Evolutionary conservation across 2,888 invertebrate genomes (phyloP).

Genomic region (Rhagophthalmus giganteus): DNA sequence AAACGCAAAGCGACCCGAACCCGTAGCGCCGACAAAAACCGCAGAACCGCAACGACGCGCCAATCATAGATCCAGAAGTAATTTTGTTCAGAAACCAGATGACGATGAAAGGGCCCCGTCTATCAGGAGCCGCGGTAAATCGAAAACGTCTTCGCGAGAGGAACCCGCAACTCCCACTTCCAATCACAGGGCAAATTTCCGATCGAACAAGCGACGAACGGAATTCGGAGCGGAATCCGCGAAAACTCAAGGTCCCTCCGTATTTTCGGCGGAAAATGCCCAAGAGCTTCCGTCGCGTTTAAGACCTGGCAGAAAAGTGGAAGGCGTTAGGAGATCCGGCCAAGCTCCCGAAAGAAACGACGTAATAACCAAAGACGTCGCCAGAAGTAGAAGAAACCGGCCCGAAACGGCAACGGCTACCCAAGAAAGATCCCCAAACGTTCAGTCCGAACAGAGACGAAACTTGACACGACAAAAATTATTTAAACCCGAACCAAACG

Average conservation of each 20-base stretch:
- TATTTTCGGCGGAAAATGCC: slow-evolving; percentile 37
- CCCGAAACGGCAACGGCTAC: no score
- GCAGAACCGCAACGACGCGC: slow-evolving; percentile 3
- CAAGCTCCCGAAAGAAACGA: slow-evolving; percentile 20
- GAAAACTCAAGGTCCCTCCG: slow-evolving; percentile 35
- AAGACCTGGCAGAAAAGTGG: slow-evolving; percentile 44
- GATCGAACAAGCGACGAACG: slow-evolving; percentile 23
- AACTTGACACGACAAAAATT: no score
- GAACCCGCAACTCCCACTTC: slow-evolving; percentile 6
- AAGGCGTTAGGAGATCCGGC: no score
- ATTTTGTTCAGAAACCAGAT: neutral
- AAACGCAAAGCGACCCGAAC: slow-evolving; percentile 7
- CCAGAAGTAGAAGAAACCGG: no score
- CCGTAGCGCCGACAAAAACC: neutral
- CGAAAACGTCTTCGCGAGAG: slow-evolving; percentile 1
- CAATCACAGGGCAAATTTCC: slow-evolving; percentile 3
- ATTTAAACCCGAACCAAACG: no score
- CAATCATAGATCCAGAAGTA: neutral
- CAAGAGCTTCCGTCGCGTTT: slow-evolving; percentile 40
- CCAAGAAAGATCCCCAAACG: no score
- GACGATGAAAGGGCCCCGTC: slow-evolving; percentile 13
- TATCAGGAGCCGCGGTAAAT: neutral
- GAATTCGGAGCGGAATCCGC: slow-evolving; percentile 10
- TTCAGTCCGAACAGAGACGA: no score
- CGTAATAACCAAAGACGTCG: no score